phyloP scores from a whole-genome alignment of 2,888 invertebrate species.

The Eupithecia pulchellata region DNA sequence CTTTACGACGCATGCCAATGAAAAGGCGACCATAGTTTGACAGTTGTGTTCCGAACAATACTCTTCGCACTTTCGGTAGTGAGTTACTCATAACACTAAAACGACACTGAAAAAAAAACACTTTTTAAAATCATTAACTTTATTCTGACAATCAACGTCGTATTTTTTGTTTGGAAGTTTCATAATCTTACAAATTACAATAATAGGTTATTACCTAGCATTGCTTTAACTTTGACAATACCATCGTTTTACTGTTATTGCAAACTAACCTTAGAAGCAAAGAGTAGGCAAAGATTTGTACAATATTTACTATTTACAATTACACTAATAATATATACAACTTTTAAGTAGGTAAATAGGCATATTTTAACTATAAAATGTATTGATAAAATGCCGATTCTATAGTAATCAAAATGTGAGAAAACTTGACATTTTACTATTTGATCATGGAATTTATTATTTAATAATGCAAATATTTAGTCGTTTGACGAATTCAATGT shows the following conservation, averaged over 20 bases:
- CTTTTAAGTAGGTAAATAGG: background rate
- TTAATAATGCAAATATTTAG: too few relatives aligned
- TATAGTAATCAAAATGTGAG: background rate
- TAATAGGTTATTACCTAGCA: constrained; percentile 2
- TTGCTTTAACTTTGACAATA: constrained; percentile 16
- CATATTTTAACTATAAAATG: background rate
- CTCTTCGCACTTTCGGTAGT: too few relatives aligned
- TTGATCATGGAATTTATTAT: background rate
- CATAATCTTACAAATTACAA: constrained; percentile 11
- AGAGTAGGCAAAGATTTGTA: background rate
- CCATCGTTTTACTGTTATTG: constrained; percentile 30
- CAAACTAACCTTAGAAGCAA: constrained; percentile 30
- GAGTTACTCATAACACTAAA: background rate
- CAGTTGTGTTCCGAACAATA: too few relatives aligned
- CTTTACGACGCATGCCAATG: too few relatives aligned
- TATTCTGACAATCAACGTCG: constrained; percentile 35
- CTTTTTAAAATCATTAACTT: constrained; percentile 20
- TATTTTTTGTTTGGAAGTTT: constrained; percentile 22
- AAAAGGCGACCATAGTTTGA: background rate
- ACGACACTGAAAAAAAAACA: background rate
- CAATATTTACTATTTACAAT: constrained; percentile 23
- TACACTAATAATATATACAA: constrained; percentile 16
- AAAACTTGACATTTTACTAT: background rate
- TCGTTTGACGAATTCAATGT: too few relatives aligned
- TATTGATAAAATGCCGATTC: background rate